phyloP scores from a whole-genome alignment of 2,797 vertebrate genomes.

The Sebastiscus albofasciatus region DNA sequence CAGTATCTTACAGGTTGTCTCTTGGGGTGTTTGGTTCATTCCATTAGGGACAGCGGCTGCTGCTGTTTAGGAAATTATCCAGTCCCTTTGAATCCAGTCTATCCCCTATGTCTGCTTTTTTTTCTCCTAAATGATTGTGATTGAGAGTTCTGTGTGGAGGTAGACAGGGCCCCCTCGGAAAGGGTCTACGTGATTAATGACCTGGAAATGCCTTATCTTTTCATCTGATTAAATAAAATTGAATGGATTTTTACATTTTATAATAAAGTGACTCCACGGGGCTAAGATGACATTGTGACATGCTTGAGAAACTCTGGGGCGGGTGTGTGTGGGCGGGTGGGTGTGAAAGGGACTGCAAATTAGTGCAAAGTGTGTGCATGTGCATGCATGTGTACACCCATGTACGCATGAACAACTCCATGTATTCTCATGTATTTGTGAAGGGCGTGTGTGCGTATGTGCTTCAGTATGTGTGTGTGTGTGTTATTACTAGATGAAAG shows the following conservation, averaged over 20 bases:
- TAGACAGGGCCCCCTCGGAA: conserved; percentile 86
- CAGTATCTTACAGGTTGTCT: conserved; percentile 27
- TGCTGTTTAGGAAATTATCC: conserved; percentile 63
- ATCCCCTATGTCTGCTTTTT: conserved; percentile 47
- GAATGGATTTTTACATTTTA: conserved; percentile 96
- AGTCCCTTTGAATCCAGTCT: conserved; percentile 70
- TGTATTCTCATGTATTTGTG: conserved; percentile 27
- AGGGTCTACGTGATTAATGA: conserved; percentile 93
- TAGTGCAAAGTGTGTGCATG: conserved; percentile 6
- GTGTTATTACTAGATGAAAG: conserved; percentile 79
- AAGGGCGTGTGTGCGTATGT: neutral
- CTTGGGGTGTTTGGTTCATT: conserved; percentile 70
- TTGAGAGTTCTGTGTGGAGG: conserved; percentile 63
- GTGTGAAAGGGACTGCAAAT: neutral
- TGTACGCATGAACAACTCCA: conserved; percentile 27
- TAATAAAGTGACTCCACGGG: conserved; percentile 93
- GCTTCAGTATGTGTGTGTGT: conserved; percentile 68
- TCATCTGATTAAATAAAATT: conserved; percentile 97
- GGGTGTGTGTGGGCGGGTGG: conserved; percentile 3
- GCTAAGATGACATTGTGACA: conserved; percentile 83
- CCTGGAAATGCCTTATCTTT: conserved; percentile 95
- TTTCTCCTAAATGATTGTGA: conserved; percentile 24
- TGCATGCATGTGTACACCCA: conserved; percentile 26
- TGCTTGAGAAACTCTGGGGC: conserved; percentile 83
- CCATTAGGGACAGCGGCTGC: neutral